Base-by-base conservation (phyloP, 2,113 vertebrate species). In the Macquaria australasica region DNA sequence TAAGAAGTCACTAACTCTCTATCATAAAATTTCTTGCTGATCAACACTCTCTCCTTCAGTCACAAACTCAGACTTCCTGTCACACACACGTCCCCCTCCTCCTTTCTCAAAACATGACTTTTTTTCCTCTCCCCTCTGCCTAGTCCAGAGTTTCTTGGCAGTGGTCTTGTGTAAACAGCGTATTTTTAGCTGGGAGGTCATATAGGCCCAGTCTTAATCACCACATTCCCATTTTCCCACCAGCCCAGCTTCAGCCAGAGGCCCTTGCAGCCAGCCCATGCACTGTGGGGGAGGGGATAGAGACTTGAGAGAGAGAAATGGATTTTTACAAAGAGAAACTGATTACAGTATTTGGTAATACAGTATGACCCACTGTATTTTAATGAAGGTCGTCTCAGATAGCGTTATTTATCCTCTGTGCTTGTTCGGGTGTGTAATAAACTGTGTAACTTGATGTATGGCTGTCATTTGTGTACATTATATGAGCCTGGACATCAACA, bases 131-230 rank as follows among this genome's bases (percentile, higher is more conserved):
- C 92, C 91, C 94, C 92, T 95, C 95, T 93, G 91, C 95, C 91
- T 94, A 91, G 94, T 94, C 86, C 93, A 93, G 93, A 94, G 95
- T 96, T 96, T 95, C 94, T 97, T 96, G 96, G 96, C 96, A 96
- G 92, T 93, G 92, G 93, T 89, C 84, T 93, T 95, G 91, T 92
- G 94, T 96, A 96, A 97, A 96, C 96, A 95, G 94, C 90, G 95
- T 97, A 97, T 97, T 97, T 97, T 97, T 97, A 97, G 96, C 94
- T 79, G 41, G 90, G 60, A 96, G 96, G 96, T 96, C 96, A 96
- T 96, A 96, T 96, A 96, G 93, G 90, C 93, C 92, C 88, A 91
- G 93, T 95, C 94, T 95, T 95, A 88, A 91, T 93, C 94, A 94
- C 94, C 93, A 88, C 92, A 95, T 90, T 91, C 93, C 93, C 1